Base-by-base conservation (phyloP, 2,113 vertebrate genomes). In the Oceanodroma tethys region DNA sequence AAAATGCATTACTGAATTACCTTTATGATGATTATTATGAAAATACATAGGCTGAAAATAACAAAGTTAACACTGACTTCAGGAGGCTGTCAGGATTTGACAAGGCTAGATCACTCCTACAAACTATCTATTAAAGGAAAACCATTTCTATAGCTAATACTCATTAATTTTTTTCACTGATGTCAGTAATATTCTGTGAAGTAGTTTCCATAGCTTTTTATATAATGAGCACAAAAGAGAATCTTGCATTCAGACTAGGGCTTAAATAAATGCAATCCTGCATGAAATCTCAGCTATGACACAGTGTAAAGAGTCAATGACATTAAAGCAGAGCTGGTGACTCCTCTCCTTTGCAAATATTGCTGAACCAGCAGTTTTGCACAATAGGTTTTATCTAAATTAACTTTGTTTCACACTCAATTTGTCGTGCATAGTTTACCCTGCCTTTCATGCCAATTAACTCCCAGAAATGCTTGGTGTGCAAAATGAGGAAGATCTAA, bases 341-440 rank as follows among this genome's bases (percentile, higher is more conserved):
- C 19, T 59, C n/a, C 30, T 86, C 56, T 83, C 18, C 47, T 86
- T 84, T 75, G 74, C 62, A 67, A 97, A 97, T 96, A 87, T 81
- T 95, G 96, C 91, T 97, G 85, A 92, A 95, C 85, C 52, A 93
- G 93, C 71, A 70, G 34, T 95, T 98, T 94, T 94, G 70, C 95
- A 96, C 72, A 96, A 95, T 66, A 88, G 80, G 60, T 91, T 97
- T 98, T 90, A 94, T 96, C 90, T 96, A 95, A 98, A 96, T 97
- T 98, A 97, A 94, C 95, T 96, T 87, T 94, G 79, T 97, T 98
- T 98, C 96, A 98, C 95, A 97, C 94, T 75, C 88, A 97, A 97
- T 98, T 98, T 98, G 92, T 96, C 97, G 91, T 97, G 88, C 95
- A 94, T 91, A 88, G 93, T 97, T 98, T 97, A 96, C 80, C 60